These are phyloP conservation scores for Gambusia holbrooki DNA, from an alignment of 2,113 vertebrate genomes.

Conservation along the genomic window DNA sequence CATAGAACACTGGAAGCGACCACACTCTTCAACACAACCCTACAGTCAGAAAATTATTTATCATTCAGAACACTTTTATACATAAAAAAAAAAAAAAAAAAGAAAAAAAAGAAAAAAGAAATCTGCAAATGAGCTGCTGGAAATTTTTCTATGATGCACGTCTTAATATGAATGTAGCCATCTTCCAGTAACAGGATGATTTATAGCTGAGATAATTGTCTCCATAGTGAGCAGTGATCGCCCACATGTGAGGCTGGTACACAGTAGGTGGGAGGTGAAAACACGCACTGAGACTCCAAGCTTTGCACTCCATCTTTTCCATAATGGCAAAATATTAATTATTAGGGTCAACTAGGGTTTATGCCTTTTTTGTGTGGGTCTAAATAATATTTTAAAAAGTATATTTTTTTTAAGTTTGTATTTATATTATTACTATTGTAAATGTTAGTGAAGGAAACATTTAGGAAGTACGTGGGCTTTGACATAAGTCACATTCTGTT, in stretches of 20 bases:
- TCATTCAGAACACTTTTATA: conserved; percentile 3
- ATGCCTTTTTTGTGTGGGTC: not conserved
- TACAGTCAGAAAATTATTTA: not conserved
- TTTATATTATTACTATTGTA: not conserved
- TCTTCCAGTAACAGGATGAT: conserved; percentile 50
- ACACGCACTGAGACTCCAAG: conserved; percentile 43
- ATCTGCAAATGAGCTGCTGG: conserved; percentile 16
- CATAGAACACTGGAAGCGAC: not conserved
- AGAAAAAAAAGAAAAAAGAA: conserved; percentile 1
- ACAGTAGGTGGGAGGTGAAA: conserved; percentile 73
- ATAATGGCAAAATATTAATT: conserved; percentile 12
- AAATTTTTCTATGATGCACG: conserved; percentile 28
- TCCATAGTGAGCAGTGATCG: conserved; percentile 64
- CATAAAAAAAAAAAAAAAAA: not conserved
- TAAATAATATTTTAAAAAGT: not conserved
- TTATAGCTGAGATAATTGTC: conserved; percentile 67
- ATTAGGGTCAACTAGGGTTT: not conserved
- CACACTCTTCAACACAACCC: not conserved
- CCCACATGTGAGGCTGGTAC: conserved; percentile 63
- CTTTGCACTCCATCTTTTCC: conserved; percentile 35
- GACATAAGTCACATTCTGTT: not conserved
- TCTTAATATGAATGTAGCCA: conserved; percentile 1
- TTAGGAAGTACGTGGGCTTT: not conserved
- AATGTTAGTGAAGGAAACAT: not conserved
- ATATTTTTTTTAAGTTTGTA: not conserved